phyloP scores from a whole-genome alignment of 2,888 invertebrate genomes.

The Erebia aethiops region DNA sequence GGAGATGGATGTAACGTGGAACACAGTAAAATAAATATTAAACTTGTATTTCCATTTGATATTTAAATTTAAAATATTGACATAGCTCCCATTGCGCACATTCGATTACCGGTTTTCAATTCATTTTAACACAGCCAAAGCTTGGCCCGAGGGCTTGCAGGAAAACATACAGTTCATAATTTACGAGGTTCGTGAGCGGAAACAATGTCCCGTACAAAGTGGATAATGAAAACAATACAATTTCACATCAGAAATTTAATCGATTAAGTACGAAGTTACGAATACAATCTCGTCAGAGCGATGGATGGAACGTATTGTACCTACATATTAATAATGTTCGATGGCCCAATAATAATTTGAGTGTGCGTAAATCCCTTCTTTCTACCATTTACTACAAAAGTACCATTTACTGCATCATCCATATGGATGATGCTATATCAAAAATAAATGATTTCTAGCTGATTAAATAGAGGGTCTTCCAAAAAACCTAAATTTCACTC shows the following conservation, averaged over 20 bases:
- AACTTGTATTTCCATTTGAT: conserved; percentile 65
- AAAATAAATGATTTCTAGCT: too few relatives aligned
- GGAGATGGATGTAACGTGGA: conserved; percentile 60
- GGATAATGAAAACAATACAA: conserved; percentile 73
- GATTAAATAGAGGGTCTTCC: too few relatives aligned
- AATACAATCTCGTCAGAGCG: conserved; percentile 55
- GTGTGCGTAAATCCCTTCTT: background rate
- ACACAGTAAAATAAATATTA: conserved; percentile 67
- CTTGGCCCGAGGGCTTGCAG: conserved; percentile 69
- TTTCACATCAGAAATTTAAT: conserved; percentile 73
- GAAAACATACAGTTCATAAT: conserved; percentile 76
- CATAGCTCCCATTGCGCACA: conserved; percentile 74
- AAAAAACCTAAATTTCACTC: too few relatives aligned
- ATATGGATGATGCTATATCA: too few relatives aligned
- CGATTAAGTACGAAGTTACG: conserved; percentile 64
- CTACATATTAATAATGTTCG: conserved; percentile 20
- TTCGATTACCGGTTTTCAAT: conserved; percentile 82
- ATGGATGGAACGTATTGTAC: conserved; percentile 45
- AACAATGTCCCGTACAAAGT: conserved; percentile 76
- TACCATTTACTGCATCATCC: too few relatives aligned
- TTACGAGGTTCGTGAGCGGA: conserved; percentile 73
- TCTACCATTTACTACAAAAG: background rate
- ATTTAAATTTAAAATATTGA: conserved; percentile 81
- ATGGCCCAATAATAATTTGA: conserved; percentile 3
- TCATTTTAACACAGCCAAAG: conserved; percentile 73